phyloP scores from a whole-genome alignment of 2,888 invertebrate genomes.

The Chaitophorus viminalis region DNA sequence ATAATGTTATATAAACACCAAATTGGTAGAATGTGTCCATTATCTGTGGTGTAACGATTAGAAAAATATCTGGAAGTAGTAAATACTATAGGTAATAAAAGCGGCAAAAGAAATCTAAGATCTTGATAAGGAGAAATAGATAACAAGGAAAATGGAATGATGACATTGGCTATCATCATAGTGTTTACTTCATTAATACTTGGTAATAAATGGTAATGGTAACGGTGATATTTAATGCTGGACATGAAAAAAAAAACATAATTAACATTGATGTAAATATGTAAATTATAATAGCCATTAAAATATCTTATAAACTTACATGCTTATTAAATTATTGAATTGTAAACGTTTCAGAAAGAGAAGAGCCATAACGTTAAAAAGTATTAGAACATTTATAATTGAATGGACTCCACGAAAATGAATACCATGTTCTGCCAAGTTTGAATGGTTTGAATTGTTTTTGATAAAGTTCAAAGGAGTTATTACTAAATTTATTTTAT shows the following conservation, averaged over 20 bases:
- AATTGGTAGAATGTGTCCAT: constrained; percentile 38
- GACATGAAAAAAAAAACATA: not conserved
- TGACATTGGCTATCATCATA: constrained; percentile 79
- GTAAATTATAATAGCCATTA: not conserved
- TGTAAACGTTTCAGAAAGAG: constrained; percentile 34
- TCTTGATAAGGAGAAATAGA: constrained; percentile 93
- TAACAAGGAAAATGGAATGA: constrained; percentile 78
- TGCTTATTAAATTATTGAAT: constrained; percentile 13
- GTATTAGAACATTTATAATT: constrained; percentile 82
- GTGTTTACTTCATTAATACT: constrained; percentile 81
- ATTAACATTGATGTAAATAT: constrained; percentile 66
- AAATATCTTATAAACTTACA: constrained; percentile 66
- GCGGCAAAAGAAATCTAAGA: constrained; percentile 86
- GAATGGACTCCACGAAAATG: constrained; percentile 87
- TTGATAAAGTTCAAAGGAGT: constrained; percentile 91
- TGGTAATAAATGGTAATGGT: constrained; percentile 70
- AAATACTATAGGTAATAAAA: constrained; percentile 81
- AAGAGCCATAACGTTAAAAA: constrained; percentile 82
- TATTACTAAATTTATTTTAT: constrained; percentile 84
- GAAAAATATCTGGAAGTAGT: constrained; percentile 65
- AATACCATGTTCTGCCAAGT: constrained; percentile 84
- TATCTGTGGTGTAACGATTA: constrained; percentile 55
- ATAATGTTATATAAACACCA: constrained; percentile 80
- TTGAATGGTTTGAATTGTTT: constrained; percentile 81
- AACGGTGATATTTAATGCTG: constrained; percentile 31